Base-by-base conservation (phyloP, 2,888 invertebrate genomes). In the Acanthococcus lagerstroemiae region DNA sequence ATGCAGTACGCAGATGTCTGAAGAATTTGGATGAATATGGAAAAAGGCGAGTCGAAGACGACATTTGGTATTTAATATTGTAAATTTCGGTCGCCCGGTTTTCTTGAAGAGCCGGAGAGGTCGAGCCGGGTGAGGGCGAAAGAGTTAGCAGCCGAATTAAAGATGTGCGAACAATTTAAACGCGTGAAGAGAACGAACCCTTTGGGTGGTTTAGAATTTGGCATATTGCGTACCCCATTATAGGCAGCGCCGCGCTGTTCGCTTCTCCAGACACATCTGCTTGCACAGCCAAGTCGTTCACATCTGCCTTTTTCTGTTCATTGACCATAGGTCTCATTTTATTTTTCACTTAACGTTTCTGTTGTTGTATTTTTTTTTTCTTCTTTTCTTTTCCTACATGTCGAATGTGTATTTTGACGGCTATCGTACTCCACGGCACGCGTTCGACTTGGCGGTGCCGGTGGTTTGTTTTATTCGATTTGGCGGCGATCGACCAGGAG, bases 1-100 rank as follows among this genome's bases (percentile, higher is more conserved):
- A n/a, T n/a, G n/a, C n/a, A n/a, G n/a, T n/a, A n/a, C n/a, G n/a
- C n/a, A n/a, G n/a, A n/a, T n/a, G n/a, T n/a, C n/a, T n/a, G n/a
- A n/a, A n/a, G n/a, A n/a, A n/a, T n/a, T n/a, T n/a, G n/a, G n/a
- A n/a, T n/a, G n/a, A n/a, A n/a, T n/a, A n/a, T n/a, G n/a, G n/a
- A n/a, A n/a, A n/a, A n/a, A n/a, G 15, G n/a, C 12, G 37, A 15
- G 37, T 15, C 37, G 15, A 37, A n/a, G n/a, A n/a, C n/a, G n/a
- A n/a, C n/a, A n/a, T n/a, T 56, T 56, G 25, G 55, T 26, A 22
- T 56, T 56, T 37, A 56, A 56, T 37, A 15, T 56, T 30, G 55
- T 56, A 30, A 56, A 56, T 56, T 56, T 58, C 45, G 26, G 45
- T 58, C 58, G 58, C 25, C n/a, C n/a, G n/a, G n/a, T n/a, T n/a